A percentile compares a stretch with the other conserved stretches of the same genome.
Conservation (phyloP, 2,797 vertebrate species). For the Bovichtus diacanthus region DNA sequence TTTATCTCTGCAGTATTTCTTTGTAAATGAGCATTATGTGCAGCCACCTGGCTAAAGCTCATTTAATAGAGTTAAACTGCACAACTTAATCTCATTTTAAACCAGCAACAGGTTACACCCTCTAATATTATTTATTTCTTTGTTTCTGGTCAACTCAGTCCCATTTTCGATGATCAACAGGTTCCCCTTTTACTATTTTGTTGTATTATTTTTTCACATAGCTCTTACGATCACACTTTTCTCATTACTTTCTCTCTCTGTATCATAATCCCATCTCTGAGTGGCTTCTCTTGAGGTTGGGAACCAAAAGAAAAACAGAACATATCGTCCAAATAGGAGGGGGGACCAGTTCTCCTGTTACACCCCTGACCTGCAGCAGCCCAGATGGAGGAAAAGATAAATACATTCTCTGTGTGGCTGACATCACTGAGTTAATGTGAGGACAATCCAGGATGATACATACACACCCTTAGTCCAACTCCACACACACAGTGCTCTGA, state of each 20-base stretch:
- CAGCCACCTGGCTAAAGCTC: background rate
- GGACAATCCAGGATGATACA: conserved; percentile 18
- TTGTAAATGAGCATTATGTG: background rate
- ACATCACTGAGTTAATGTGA: conserved; percentile 36
- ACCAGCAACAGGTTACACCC: background rate
- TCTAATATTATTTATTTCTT: background rate
- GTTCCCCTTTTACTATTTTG: background rate
- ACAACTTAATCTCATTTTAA: background rate
- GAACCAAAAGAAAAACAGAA: conserved; percentile 48
- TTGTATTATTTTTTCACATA: background rate
- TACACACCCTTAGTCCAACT: background rate
- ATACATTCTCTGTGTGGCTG: conserved; percentile 22
- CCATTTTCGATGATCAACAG: background rate
- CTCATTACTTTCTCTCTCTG: background rate
- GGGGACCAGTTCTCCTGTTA: conserved; percentile 30
- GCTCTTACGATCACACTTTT: background rate
- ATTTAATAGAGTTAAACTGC: background rate
- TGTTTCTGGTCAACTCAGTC: background rate
- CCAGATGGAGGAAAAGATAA: conserved; percentile 34
- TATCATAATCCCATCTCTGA: conserved; percentile 9
- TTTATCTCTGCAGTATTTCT: background rate
- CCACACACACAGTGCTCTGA: background rate
- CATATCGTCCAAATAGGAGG: background rate
- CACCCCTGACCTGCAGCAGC: conserved; percentile 31
- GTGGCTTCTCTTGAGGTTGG: conserved; percentile 11